phyloP scores from a whole-genome alignment of 2,113 vertebrate species.

The Bungarus multicinctus region DNA sequence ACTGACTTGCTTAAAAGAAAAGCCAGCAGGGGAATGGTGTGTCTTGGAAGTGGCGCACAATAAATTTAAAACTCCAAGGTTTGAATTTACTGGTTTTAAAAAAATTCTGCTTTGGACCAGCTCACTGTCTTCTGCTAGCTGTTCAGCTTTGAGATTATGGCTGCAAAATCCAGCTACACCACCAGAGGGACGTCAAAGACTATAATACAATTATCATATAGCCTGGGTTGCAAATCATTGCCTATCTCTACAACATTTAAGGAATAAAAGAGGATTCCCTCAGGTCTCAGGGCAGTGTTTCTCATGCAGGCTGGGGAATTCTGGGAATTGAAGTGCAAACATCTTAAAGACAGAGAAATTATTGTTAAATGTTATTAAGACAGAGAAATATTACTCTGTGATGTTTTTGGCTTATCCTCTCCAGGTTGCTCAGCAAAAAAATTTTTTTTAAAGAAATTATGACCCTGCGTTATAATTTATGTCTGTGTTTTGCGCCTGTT shows the following conservation, averaged over 20 bases:
- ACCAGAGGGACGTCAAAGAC: constrained; percentile 29
- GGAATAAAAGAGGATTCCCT: background rate
- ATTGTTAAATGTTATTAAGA: too few relatives aligned
- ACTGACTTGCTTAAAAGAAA: background rate
- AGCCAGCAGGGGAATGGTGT: background rate
- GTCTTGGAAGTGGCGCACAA: background rate
- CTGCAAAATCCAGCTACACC: constrained; percentile 6
- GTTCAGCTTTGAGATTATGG: background rate
- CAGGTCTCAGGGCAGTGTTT: background rate
- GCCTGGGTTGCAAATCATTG: background rate
- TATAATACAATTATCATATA: accelerated
- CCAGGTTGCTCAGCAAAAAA: too few relatives aligned
- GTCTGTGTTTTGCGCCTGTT: background rate
- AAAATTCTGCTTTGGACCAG: background rate
- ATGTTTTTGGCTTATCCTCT: too few relatives aligned
- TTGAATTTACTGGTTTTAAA: background rate
- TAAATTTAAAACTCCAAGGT: background rate
- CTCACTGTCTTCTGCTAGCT: background rate
- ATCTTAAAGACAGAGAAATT: too few relatives aligned
- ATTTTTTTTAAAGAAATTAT: too few relatives aligned
- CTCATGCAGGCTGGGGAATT: background rate
- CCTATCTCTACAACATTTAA: background rate
- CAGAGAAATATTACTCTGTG: too few relatives aligned
- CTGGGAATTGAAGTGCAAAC: background rate
- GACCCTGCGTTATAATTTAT: background rate